Conservation (phyloP, 2,113 vertebrate genomes). For the Trogon surrucura region DNA sequence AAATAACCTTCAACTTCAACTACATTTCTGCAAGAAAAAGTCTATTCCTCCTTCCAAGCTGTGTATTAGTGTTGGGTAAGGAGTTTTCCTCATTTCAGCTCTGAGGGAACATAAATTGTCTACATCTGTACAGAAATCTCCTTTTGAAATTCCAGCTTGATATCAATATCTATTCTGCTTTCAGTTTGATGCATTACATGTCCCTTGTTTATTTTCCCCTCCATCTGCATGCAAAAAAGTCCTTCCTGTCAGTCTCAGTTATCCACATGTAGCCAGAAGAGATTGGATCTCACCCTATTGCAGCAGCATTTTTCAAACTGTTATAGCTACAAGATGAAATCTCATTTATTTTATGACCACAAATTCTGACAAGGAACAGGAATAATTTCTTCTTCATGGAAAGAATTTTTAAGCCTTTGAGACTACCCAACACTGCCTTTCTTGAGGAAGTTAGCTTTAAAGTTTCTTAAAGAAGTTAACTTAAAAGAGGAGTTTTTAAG, state of each 20-base stretch:
- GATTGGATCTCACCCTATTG: neutral
- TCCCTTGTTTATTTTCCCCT: neutral
- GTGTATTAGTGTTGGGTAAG: neutral
- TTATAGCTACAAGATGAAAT: neutral
- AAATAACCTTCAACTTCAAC: neutral
- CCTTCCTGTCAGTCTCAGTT: neutral
- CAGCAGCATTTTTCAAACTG: slow-evolving; percentile 8
- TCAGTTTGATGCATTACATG: neutral
- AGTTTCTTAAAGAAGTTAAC: neutral
- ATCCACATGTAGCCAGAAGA: neutral
- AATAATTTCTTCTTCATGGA: neutral
- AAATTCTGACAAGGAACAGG: neutral
- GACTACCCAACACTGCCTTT: neutral
- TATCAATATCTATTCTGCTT: neutral
- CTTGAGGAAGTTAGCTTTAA: neutral
- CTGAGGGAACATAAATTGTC: neutral
- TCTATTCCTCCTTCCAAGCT: neutral
- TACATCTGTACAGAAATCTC: neutral
- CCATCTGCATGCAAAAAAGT: neutral
- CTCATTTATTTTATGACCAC: slow-evolving; percentile 18
- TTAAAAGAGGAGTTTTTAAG: neutral
- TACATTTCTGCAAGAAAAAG: neutral
- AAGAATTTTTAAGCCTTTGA: neutral
- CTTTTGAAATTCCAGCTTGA: neutral
- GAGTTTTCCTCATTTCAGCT: neutral